Percentiles rank a stretch among this genome's conserved stretches.
Evolutionary conservation across 2,797 vertebrate species (phyloP).

Genomic region (Channallabes apus): DNA sequence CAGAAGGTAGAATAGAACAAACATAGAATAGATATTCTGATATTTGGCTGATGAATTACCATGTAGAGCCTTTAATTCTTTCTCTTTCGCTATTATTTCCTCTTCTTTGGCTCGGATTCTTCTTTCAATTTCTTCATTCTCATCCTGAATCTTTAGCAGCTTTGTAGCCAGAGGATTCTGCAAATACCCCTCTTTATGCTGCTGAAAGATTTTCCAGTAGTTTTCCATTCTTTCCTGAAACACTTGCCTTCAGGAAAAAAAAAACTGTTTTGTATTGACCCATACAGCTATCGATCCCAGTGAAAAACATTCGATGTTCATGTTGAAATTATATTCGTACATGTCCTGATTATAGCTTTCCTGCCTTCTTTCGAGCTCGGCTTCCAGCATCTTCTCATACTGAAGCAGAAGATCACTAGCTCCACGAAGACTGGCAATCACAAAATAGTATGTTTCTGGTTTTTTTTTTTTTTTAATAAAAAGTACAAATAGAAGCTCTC

Average conservation of each 20-base stretch:
- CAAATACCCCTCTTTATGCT: conserved; percentile 67
- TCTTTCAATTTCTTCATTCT: conserved; percentile 67
- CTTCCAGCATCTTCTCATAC: conserved; percentile 70
- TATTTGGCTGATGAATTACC: conserved; percentile 56
- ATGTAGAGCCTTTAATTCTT: conserved; percentile 60
- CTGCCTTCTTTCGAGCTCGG: conserved; percentile 67
- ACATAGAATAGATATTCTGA: background rate
- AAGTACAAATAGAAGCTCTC: background rate
- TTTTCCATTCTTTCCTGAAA: conserved; percentile 69
- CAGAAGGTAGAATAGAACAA: background rate
- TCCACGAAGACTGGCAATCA: conserved; percentile 64
- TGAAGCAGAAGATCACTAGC: conserved; percentile 66
- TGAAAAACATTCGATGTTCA: conserved; percentile 6
- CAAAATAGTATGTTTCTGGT: background rate
- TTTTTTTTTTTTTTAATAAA: background rate
- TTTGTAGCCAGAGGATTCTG: conserved; percentile 67
- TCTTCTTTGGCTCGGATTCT: conserved; percentile 67
- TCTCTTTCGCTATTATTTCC: conserved; percentile 66
- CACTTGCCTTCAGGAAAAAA: conserved; percentile 58
- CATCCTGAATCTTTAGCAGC: conserved; percentile 65
- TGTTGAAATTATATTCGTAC: conserved; percentile 58
- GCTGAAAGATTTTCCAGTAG: conserved; percentile 65
- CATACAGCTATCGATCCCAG: background rate
- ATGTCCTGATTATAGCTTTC: conserved; percentile 64
- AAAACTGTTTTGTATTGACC: background rate